phyloP scores from a whole-genome alignment of 2,797 vertebrate genomes.

The Buceros bicornis region DNA sequence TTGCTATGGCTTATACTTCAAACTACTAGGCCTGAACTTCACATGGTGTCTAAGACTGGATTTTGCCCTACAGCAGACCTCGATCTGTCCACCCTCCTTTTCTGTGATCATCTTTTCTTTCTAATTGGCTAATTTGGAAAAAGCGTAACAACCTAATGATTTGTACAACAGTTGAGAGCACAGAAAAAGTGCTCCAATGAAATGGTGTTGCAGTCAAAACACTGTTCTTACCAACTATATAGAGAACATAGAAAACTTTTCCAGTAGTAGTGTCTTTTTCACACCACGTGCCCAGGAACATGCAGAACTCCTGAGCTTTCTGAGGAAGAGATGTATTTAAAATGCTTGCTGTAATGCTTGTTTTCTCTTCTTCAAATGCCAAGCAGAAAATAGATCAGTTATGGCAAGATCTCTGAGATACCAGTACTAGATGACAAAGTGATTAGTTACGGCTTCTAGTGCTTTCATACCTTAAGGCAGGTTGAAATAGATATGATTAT shows the following conservation, averaged over 20 bases:
- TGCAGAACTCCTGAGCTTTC: background rate
- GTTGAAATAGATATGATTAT: background rate
- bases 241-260: background rate
- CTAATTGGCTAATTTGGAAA: background rate
- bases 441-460: background rate
- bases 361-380: background rate
- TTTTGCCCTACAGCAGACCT: background rate
- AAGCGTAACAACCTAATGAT: background rate
- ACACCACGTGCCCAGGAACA: background rate
- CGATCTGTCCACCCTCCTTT: background rate
- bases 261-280: background rate
- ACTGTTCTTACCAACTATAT: background rate
- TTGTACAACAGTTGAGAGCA: background rate
- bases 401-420: background rate
- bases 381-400: background rate
- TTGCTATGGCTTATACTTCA: background rate
- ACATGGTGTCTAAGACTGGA: background rate
- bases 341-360: background rate
- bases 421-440: background rate
- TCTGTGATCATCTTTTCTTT: background rate
- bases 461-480: background rate
- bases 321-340: background rate
- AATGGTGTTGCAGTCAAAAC: background rate
- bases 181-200: background rate
- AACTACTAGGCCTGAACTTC: background rate